Evolutionary conservation across 2,888 invertebrate species (phyloP).

Genomic region (Drosophila mulleri): DNA sequence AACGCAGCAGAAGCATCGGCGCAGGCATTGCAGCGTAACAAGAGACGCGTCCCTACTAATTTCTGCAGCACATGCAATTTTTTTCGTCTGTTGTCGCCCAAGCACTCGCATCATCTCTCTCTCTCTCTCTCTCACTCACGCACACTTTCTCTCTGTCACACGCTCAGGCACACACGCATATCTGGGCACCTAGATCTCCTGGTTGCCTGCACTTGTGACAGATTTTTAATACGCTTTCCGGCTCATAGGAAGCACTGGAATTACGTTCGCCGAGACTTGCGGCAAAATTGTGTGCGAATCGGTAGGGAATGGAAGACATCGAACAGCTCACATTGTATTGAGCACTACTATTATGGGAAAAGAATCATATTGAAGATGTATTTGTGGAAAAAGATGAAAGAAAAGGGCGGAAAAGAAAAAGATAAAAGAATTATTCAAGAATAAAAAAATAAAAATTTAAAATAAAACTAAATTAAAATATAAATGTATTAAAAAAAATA

Average conservation of each 20-base stretch:
- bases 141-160: constrained; percentile 6
- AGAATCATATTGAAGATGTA: not conserved
- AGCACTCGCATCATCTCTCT: constrained; percentile 8
- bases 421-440: too few relatives aligned
- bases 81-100: constrained; percentile 29
- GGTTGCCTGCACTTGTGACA: constrained; percentile 58
- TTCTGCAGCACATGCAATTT: constrained; percentile 77
- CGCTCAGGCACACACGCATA: constrained; percentile 19
- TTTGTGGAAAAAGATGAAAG: not conserved
- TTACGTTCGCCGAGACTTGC: constrained; percentile 16
- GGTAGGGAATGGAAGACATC: not conserved
- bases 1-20: constrained; percentile 74
- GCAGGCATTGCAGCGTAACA: constrained; percentile 54
- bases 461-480: too few relatives aligned
- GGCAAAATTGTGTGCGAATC: constrained; percentile 23
- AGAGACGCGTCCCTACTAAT: constrained; percentile 63
- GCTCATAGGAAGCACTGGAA: constrained; percentile 32
- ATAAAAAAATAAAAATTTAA: too few relatives aligned
- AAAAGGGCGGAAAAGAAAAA: too few relatives aligned
- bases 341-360: not conserved
- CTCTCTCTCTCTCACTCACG: constrained; percentile 2
- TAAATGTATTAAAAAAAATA: too few relatives aligned
- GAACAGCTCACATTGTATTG: not conserved
- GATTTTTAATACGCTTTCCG: constrained; percentile 73
- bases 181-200: constrained; percentile 34